Percentiles rank a stretch among this genome's conserved stretches.
Conservation (phyloP, 2,113 vertebrate genomes). For the Oreotrochilus melanogaster region DNA sequence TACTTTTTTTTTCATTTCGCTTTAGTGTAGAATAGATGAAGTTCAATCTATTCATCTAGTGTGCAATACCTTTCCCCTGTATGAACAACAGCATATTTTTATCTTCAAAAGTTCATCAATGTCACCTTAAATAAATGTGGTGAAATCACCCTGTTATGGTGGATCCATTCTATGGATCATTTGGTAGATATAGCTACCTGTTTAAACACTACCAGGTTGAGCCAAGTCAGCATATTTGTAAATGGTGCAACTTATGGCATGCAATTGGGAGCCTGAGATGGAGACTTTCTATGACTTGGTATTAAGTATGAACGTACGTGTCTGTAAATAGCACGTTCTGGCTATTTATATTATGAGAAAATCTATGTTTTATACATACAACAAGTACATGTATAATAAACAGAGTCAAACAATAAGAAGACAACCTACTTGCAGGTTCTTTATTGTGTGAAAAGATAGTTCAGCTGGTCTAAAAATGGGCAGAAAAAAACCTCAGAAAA, state of each 20-base stretch:
- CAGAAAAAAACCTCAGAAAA: neutral
- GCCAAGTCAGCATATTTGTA: neutral
- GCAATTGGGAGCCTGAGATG: neutral
- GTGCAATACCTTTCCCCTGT: neutral
- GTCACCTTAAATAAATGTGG: neutral
- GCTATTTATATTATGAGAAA: neutral
- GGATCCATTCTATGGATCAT: neutral
- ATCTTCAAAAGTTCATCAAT: neutral
- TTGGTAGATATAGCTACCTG: neutral
- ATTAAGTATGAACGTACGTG: neutral
- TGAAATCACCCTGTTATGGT: neutral
- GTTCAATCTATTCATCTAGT: neutral
- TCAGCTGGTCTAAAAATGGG: neutral
- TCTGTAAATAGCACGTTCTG: neutral
- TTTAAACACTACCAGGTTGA: neutral
- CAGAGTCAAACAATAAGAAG: neutral
- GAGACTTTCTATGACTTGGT: neutral
- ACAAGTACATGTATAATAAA: neutral
- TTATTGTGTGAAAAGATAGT: neutral
- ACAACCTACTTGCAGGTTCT: neutral
- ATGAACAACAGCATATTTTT: neutral
- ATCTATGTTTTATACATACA: neutral
- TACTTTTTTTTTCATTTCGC: neutral
- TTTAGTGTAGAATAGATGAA: neutral
- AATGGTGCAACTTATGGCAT: neutral